Conservation (phyloP, 2,888 invertebrate species). For the Caradrina kadenii region DNA sequence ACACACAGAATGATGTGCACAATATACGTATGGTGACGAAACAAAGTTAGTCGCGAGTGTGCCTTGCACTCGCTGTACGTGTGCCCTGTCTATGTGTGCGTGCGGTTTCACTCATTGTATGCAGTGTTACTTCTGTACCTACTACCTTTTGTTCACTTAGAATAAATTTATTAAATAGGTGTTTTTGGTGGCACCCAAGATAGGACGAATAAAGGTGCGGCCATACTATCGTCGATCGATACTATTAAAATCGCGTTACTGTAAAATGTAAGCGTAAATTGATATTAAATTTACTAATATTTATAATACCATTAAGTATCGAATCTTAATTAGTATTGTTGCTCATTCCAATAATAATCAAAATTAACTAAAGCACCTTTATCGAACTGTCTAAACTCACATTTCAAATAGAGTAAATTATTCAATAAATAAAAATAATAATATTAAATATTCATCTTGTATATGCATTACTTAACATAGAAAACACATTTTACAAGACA, state of each 20-base stretch:
- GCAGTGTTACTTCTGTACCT: neutral
- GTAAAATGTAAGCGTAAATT: slow-evolving; percentile 16
- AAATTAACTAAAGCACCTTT: slow-evolving; percentile 59
- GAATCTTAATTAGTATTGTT: slow-evolving; percentile 36
- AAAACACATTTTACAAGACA: slow-evolving; percentile 67
- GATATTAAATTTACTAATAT: slow-evolving; percentile 37
- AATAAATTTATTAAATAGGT: slow-evolving; percentile 59
- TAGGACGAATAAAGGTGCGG: slow-evolving; percentile 52
- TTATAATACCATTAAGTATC: slow-evolving; percentile 40
- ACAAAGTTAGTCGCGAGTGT: neutral
- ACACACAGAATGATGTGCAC: neutral
- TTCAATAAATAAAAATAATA: slow-evolving; percentile 55
- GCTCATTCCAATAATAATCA: slow-evolving; percentile 33
- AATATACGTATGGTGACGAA: neutral
- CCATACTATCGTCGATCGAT: slow-evolving; percentile 25
- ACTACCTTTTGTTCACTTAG: slow-evolving; percentile 57
- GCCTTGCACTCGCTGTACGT: neutral
- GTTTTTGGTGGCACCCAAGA: slow-evolving; percentile 54
- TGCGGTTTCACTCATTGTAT: neutral
- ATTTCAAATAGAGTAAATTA: slow-evolving; percentile 59
- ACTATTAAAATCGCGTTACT: slow-evolving; percentile 32
- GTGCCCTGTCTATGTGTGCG: neutral
- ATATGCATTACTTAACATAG: slow-evolving; percentile 52
- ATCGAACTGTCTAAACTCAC: slow-evolving; percentile 57
- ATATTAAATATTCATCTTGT: slow-evolving; percentile 59